Conservation (phyloP, 1,140 invertebrate genomes). For the Drosophila pallidifrons region DNA sequence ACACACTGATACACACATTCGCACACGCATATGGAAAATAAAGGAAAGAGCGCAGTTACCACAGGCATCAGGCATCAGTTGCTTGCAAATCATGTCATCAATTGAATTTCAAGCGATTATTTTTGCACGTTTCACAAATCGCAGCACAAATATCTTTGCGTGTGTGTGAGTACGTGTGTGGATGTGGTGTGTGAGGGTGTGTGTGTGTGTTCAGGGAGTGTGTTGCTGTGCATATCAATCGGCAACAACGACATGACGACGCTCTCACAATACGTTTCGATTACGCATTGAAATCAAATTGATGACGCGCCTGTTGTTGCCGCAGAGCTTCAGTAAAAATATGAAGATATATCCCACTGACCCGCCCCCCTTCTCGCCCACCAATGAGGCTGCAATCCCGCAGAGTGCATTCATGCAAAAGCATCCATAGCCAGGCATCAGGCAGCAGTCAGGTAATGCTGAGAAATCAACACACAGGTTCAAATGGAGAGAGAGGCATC, state of each 20-base stretch:
- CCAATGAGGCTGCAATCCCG: conserved; percentile 44
- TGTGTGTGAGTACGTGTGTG: conserved; percentile 20
- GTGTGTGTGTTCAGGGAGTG: conserved; percentile 11
- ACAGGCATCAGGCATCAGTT: conserved; percentile 44
- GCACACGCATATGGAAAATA: background rate
- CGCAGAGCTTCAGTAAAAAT: conserved; percentile 21
- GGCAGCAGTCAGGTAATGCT: conserved; percentile 24
- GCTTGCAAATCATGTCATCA: conserved; percentile 80
- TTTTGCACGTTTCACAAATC: conserved; percentile 77
- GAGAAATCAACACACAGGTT: conserved; percentile 59
- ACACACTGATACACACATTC: background rate
- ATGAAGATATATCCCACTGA: conserved; percentile 13
- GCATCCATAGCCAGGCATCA: conserved; percentile 41
- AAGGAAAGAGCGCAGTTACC: conserved; percentile 1
- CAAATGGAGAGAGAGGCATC: background rate
- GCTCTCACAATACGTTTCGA: conserved; percentile 75
- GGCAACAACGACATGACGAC: conserved; percentile 20
- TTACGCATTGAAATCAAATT: conserved; percentile 81
- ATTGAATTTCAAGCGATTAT: conserved; percentile 83
- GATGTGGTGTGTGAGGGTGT: conserved; percentile 1
- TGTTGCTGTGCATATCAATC: conserved; percentile 53
- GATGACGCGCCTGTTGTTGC: conserved; percentile 65
- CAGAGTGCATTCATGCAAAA: conserved; percentile 75
- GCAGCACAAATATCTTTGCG: conserved; percentile 66
- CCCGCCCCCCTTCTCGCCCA: background rate